phyloP scores from a whole-genome alignment of 2,797 vertebrate species.

The Melanitta fusca region DNA sequence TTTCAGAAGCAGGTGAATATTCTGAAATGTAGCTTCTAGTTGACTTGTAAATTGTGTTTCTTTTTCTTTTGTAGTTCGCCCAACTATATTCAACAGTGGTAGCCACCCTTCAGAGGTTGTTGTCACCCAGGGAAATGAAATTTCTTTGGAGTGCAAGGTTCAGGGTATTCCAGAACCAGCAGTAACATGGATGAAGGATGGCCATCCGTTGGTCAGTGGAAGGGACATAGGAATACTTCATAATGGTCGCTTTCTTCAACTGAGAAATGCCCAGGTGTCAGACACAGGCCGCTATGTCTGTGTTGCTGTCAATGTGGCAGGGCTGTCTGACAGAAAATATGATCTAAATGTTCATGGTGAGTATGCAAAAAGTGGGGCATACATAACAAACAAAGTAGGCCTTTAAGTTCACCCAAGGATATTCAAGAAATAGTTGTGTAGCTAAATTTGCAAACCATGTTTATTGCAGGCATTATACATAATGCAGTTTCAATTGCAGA shows the following conservation, averaged over 20 bases:
- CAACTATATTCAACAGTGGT: conserved; percentile 82
- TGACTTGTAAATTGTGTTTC: not conserved
- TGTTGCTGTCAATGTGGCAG: conserved; percentile 90
- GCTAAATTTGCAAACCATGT: not conserved
- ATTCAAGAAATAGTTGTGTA: not conserved
- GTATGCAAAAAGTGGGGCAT: conserved; percentile 9
- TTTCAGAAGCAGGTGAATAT: not conserved
- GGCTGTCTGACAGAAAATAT: conserved; percentile 90
- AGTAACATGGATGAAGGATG: conserved; percentile 93
- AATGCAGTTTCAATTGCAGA: not conserved
- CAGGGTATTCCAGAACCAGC: conserved; percentile 89
- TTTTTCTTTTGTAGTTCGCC: conserved; percentile 81
- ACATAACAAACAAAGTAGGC: not conserved
- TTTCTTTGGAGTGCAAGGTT: conserved; percentile 87
- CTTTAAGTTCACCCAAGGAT: not conserved
- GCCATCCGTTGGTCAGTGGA: conserved; percentile 79
- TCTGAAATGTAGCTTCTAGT: not conserved
- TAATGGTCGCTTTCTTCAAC: conserved; percentile 83
- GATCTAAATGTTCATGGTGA: conserved; percentile 92
- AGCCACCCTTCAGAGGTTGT: conserved; percentile 74
- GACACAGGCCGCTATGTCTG: conserved; percentile 93
- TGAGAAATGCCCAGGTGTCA: conserved; percentile 84
- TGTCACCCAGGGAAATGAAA: conserved; percentile 81
- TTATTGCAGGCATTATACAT: not conserved
- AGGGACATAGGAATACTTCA: conserved; percentile 78